Percentiles rank a stretch among this genome's conserved stretches.
Evolutionary conservation across 2,797 vertebrate genomes (phyloP).

Genomic region (Heliangelus exortis): DNA sequence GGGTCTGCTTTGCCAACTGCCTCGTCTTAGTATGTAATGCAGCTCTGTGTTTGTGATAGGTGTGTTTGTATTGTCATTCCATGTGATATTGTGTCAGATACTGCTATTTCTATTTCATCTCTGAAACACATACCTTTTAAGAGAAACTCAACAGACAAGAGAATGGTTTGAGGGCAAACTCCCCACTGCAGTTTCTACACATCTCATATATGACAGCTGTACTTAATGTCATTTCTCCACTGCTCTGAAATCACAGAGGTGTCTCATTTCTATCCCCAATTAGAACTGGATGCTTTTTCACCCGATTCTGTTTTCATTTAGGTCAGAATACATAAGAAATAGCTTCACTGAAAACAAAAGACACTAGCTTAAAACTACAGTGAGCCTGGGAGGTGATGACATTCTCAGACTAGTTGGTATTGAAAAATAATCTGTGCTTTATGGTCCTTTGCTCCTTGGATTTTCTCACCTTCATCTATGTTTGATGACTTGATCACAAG

Average conservation of each 20-base stretch:
- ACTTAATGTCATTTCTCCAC: conserved; percentile 26
- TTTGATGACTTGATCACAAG: conserved; percentile 3
- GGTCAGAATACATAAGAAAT: conserved; percentile 47
- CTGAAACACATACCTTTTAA: conserved; percentile 44
- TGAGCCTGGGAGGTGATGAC: not conserved
- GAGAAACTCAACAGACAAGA: conserved; percentile 46
- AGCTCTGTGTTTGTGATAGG: conserved; percentile 39
- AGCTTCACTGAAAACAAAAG: conserved; percentile 25
- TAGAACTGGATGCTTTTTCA: conserved; percentile 23
- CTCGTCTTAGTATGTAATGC: conserved; percentile 3
- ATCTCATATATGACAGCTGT: conserved; percentile 29
- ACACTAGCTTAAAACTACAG: not conserved
- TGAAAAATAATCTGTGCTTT: conserved; percentile 25
- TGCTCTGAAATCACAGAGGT: conserved; percentile 9
- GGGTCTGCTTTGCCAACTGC: conserved; percentile 58
- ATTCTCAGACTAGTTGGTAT: not conserved
- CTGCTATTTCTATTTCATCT: conserved; percentile 56
- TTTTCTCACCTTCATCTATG: conserved; percentile 17
- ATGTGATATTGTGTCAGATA: conserved; percentile 39
- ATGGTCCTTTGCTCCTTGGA: not conserved
- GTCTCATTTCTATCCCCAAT: conserved; percentile 38
- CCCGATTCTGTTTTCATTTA: conserved; percentile 35
- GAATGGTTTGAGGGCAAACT: conserved; percentile 59
- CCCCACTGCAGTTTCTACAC: conserved; percentile 26
- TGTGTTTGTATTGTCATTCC: conserved; percentile 63